A percentile compares a stretch with the other conserved stretches of the same genome.
Evolutionary conservation across 2,797 vertebrate species (phyloP).

Genomic region (Hypotaenidia okinawae): DNA sequence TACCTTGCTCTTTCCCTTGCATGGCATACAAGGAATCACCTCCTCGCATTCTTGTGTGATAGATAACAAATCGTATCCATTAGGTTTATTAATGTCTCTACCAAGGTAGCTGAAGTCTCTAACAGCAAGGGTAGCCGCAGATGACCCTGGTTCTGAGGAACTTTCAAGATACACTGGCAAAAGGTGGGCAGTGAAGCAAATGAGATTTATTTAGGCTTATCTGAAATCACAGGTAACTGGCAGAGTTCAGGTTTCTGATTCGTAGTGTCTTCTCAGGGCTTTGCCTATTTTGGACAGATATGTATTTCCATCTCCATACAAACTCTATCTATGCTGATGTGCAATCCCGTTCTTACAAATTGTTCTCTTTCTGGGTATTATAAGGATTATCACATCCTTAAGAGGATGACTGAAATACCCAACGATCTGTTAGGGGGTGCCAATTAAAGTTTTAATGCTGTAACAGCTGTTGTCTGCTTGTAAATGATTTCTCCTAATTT

Average conservation of each 20-base stretch:
- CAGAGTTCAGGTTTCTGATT: neutral
- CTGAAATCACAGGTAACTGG: neutral
- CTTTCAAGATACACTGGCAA: neutral
- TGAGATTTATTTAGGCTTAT: neutral
- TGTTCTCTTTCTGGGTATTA: slow-evolving; percentile 22
- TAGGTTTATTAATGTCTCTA: neutral
- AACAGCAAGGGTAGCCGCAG: neutral
- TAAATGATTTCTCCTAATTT: slow-evolving; percentile 63
- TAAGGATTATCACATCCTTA: slow-evolving; percentile 31
- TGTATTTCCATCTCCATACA: neutral
- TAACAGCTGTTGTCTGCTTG: slow-evolving; percentile 59
- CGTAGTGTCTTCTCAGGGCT: neutral
- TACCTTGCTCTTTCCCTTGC: slow-evolving; percentile 36
- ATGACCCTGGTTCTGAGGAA: neutral
- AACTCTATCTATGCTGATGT: neutral
- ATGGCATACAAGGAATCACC: slow-evolving; percentile 33
- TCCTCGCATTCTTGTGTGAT: slow-evolving; percentile 4
- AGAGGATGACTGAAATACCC: slow-evolving; percentile 49
- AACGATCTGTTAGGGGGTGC: neutral
- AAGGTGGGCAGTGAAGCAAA: neutral
- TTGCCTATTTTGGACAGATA: neutral
- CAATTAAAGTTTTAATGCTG: slow-evolving; percentile 60
- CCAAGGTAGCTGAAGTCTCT: neutral
- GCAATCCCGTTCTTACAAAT: neutral
- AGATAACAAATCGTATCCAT: neutral